phyloP scores from a whole-genome alignment of 2,888 invertebrate species.

The Calameuta filiformis region DNA sequence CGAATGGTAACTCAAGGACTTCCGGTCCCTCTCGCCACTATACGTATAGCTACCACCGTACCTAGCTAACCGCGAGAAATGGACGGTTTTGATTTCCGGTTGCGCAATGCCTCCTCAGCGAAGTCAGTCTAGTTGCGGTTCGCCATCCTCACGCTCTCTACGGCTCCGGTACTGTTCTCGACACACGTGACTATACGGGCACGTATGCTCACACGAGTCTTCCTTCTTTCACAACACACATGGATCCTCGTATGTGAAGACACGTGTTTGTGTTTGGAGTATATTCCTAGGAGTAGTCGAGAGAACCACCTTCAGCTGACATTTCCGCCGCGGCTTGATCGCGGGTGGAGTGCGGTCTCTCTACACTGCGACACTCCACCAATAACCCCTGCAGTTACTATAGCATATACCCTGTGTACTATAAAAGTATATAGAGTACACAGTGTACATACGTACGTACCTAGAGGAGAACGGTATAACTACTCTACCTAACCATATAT shows the following conservation, averaged over 20 bases:
- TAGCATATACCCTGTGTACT: neutral
- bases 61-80: slow-evolving; percentile 38
- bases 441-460: neutral
- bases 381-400: neutral
- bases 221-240: neutral
- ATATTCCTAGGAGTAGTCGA: neutral
- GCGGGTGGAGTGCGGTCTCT: neutral
- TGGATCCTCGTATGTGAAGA: neutral
- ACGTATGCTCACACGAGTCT: neutral
- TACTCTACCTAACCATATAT: neutral
- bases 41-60: neutral
- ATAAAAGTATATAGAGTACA: neutral
- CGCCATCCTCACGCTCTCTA: slow-evolving; percentile 35
- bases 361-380: neutral
- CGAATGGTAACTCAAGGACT: neutral
- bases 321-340: slow-evolving; percentile 8
- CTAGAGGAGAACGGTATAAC: neutral
- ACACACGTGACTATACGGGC: neutral
- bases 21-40: neutral
- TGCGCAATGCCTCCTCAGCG: slow-evolving; percentile 33
- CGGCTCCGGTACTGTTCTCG: neutral
- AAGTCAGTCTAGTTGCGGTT: slow-evolving; percentile 40
- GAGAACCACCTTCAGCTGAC: slow-evolving; percentile 7
- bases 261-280: neutral
- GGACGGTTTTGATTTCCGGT: slow-evolving; percentile 48